Evolutionary conservation across 2,113 vertebrate species (phyloP).

Genomic region (Bubo bubo): DNA sequence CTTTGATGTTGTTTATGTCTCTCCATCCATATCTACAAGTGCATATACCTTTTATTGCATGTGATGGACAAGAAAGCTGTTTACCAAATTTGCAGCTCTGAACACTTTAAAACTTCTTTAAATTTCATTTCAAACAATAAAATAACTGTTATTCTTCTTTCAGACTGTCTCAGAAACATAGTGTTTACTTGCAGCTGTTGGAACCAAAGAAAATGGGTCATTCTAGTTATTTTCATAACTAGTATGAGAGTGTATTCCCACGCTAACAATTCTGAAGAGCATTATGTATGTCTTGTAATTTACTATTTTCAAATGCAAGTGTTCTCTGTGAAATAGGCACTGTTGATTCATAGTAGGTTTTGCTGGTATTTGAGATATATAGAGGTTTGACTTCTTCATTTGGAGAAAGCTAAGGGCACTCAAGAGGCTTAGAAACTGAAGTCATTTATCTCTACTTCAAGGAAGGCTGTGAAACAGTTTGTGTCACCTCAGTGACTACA

Average conservation of each 20-base stretch:
- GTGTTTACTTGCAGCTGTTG: not conserved
- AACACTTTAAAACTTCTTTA: not conserved
- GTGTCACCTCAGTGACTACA: not conserved
- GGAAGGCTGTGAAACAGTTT: not conserved
- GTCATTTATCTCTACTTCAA: not conserved
- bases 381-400: not conserved
- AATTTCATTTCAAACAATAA: not conserved
- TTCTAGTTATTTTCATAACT: slow-evolving; percentile 19
- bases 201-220: not conserved
- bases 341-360: not conserved
- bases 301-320: not conserved
- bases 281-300: not conserved
- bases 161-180: not conserved
- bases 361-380: not conserved
- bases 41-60: not conserved
- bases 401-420: not conserved
- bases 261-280: not conserved
- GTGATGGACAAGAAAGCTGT: not conserved
- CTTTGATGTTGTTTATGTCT: slow-evolving; percentile 54
- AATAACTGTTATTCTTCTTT: not conserved
- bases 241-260: not conserved
- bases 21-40: not conserved
- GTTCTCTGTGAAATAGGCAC: not conserved
- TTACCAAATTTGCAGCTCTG: not conserved
- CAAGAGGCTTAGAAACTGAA: not conserved